phyloP scores from a whole-genome alignment of 2,888 invertebrate species.

The Acronicta psi region DNA sequence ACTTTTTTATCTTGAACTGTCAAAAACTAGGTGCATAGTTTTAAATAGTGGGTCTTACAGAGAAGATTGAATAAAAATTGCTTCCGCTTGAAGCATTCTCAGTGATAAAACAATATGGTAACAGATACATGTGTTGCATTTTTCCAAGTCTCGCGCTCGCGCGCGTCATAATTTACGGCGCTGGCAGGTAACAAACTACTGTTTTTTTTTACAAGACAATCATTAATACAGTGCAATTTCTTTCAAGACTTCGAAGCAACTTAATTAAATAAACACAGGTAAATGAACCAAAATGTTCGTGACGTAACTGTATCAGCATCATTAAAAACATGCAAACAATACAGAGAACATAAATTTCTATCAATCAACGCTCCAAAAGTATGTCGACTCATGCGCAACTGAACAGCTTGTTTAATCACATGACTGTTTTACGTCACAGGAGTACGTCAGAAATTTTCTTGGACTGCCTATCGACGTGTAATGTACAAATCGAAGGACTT shows the following conservation, averaged over 20 bases:
- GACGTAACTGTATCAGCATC: conserved; percentile 21
- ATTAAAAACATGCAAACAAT: background rate
- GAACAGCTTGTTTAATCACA: background rate
- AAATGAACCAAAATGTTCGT: background rate
- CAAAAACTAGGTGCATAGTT: too few species aligned
- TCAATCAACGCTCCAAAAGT: background rate
- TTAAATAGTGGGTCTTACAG: too few species aligned
- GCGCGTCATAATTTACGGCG: too few species aligned
- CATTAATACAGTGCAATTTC: background rate
- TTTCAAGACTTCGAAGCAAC: too few species aligned
- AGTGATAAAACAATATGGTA: too few species aligned
- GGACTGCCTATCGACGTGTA: background rate
- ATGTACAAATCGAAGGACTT: background rate
- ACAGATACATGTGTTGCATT: too few species aligned
- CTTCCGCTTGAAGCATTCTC: too few species aligned
- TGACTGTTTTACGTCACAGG: background rate
- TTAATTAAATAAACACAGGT: background rate
- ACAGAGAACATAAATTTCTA: background rate
- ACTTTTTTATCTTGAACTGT: too few species aligned
- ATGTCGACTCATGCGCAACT: conserved; percentile 1
- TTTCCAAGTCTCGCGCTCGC: too few species aligned
- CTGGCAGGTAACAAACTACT: too few species aligned
- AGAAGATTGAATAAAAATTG: too few species aligned
- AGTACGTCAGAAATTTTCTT: background rate
- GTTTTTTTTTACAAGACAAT: background rate